Percentiles rank a stretch among this genome's conserved stretches.
Evolutionary conservation across 2,113 vertebrate species (phyloP).

Genomic region (Ramphastos sulfuratus): DNA sequence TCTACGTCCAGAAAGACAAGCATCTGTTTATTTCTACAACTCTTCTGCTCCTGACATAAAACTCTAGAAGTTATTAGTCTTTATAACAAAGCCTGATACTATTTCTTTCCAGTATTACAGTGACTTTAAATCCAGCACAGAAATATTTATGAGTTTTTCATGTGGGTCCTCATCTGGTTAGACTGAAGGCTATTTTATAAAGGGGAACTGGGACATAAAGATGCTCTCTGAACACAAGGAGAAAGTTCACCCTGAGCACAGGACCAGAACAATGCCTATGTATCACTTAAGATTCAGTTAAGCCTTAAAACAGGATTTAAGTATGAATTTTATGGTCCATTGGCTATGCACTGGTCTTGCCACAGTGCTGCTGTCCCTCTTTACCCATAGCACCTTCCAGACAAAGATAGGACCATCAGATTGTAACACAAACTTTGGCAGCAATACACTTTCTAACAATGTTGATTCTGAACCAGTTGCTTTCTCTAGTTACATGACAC

Average conservation of each 20-base stretch:
- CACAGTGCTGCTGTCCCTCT: neutral
- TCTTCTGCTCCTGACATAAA: neutral
- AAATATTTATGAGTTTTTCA: constrained; percentile 11
- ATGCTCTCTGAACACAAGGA: neutral
- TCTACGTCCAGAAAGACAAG: neutral
- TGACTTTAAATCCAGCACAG: neutral
- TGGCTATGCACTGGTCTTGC: neutral
- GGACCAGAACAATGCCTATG: neutral
- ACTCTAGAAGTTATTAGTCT: neutral
- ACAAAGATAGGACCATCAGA: neutral
- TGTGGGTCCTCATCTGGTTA: neutral
- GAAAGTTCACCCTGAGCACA: neutral
- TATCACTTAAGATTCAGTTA: neutral
- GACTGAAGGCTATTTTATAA: neutral
- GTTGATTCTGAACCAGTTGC: neutral
- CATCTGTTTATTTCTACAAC: neutral
- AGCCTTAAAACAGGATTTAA: neutral
- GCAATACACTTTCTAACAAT: neutral
- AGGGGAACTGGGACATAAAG: neutral
- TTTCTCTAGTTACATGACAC: neutral
- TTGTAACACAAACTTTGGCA: neutral
- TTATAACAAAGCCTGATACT: neutral
- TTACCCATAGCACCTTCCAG: neutral
- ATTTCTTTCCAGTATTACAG: neutral
- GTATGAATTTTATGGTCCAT: neutral